phyloP scores from a whole-genome alignment of 2,888 invertebrate species.

The Yponomeuta sedellus region DNA sequence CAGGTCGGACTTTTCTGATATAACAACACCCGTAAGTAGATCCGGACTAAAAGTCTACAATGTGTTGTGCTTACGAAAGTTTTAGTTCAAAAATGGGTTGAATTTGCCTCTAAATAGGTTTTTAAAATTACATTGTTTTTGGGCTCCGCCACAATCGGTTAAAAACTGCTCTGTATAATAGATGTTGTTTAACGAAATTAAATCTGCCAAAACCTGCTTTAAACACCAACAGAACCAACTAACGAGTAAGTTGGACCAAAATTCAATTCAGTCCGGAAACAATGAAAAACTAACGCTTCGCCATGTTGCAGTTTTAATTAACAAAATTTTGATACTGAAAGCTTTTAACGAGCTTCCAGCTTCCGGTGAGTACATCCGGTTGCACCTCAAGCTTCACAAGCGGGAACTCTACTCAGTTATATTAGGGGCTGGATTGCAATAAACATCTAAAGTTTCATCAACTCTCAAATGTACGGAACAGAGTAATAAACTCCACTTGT shows the following conservation, averaged over 20 bases:
- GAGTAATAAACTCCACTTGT: neutral
- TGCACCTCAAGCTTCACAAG: too few relatives aligned
- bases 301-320: conserved; percentile 10
- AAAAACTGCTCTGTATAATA: neutral
- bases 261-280: neutral
- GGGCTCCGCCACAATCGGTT: too few relatives aligned
- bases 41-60: too few relatives aligned
- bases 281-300: conserved; percentile 8
- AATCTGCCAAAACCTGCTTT: neutral
- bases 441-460: too few relatives aligned
- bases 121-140: too few relatives aligned
- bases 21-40: too few relatives aligned
- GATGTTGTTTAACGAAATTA: neutral
- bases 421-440: too few relatives aligned
- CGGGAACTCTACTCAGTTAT: too few relatives aligned
- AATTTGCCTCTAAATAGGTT: too few relatives aligned
- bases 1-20: too few relatives aligned
- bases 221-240: neutral
- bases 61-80: too few relatives aligned
- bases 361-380: neutral
- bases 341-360: neutral
- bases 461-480: neutral
- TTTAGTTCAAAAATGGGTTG: too few relatives aligned
- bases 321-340: conserved; percentile 14
- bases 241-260: neutral